Percentiles rank a stretch among this genome's conserved stretches.
These are phyloP conservation scores for Aplysina aerophoba DNA, from an alignment of 37 sponge, comb jelly and placozoan species.

Conservation along the genomic window DNA sequence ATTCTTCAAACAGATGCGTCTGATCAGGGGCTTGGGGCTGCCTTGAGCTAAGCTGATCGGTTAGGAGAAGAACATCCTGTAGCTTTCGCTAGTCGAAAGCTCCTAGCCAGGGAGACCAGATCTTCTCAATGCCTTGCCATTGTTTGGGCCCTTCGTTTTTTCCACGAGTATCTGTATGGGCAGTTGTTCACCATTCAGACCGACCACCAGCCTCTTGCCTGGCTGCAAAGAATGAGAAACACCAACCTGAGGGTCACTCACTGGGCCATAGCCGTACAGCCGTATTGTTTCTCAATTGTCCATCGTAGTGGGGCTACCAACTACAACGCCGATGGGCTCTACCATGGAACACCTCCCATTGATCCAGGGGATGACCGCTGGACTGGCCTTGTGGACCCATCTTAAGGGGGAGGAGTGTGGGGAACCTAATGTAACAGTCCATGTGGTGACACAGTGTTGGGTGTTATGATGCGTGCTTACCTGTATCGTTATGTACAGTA, in stretches of 20 bases:
- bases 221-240: conserved; percentile 9
- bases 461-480: no score
- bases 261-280: neutral
- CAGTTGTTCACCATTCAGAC: conserved; percentile 24
- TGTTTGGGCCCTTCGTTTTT: conserved; percentile 15
- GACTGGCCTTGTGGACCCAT: no score
- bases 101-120: neutral
- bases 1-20: conserved; percentile 31
- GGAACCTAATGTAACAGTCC: no score
- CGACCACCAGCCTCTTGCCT: conserved; percentile 13
- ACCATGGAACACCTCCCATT: neutral
- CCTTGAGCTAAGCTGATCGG: conserved; percentile 4
- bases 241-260: neutral
- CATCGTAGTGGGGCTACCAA: neutral
- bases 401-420: no score
- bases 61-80: conserved; percentile 41
- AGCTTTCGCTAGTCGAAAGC: conserved; percentile 29
- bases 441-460: no score
- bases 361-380: no score
- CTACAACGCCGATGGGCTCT: neutral
- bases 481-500: no score
- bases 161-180: conserved; percentile 29
- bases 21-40: conserved; percentile 29
- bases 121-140: conserved; percentile 37
- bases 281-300: neutral